These are phyloP conservation scores for Physocephala rufipes DNA, from an alignment of 2,888 invertebrate genomes.

Conservation along the genomic window DNA sequence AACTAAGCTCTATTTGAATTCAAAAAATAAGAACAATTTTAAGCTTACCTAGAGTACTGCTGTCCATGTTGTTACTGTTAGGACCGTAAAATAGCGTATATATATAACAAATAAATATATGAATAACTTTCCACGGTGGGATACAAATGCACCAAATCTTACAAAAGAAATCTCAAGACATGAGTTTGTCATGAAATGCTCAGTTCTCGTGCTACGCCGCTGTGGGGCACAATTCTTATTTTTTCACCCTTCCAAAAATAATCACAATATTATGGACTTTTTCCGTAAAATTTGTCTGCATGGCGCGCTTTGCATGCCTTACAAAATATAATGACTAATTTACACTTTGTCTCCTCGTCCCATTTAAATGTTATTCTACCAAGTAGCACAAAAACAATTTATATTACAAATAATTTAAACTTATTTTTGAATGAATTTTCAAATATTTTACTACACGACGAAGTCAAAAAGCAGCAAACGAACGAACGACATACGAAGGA, in stretches of 20 bases:
- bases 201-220: constrained; percentile 13
- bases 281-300: constrained; percentile 8
- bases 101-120: constrained; percentile 1
- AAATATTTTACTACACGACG: constrained; percentile 25
- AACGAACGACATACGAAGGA: constrained; percentile 21
- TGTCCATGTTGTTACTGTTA: constrained; percentile 41
- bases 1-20: constrained; percentile 45
- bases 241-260: background rate
- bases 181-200: background rate
- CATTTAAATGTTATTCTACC: constrained; percentile 8
- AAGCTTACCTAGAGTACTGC: constrained; percentile 46
- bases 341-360: constrained; percentile 18
- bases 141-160: background rate
- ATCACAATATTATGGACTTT: constrained; percentile 23
- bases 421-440: constrained; percentile 33
- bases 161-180: background rate
- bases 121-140: background rate
- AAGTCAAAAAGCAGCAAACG: constrained; percentile 9
- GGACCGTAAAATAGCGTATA: constrained; percentile 8
- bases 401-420: constrained; percentile 26
- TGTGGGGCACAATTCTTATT: background rate
- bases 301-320: background rate
- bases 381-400: background rate
- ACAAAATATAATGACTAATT: constrained; percentile 17
- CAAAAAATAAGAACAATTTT: constrained; percentile 29